Evolutionary conservation across 2,888 invertebrate species (phyloP).

Genomic region (Hypolimnas misippus): DNA sequence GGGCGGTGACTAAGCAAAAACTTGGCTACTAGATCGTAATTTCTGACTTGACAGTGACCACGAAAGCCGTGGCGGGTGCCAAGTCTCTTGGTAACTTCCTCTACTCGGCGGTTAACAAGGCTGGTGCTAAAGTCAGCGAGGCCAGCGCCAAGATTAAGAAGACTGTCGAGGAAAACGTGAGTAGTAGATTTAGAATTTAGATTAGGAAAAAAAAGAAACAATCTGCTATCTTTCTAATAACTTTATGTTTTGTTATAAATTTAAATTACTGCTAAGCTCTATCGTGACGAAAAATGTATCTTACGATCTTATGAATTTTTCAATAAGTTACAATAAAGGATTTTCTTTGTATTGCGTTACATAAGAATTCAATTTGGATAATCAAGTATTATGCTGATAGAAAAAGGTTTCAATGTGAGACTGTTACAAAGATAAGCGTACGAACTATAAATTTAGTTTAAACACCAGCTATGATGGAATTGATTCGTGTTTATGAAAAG

Average conservation of each 20-base stretch:
- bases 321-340: too few relatives aligned
- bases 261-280: too few relatives aligned
- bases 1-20: background rate
- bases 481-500: background rate
- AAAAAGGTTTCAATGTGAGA: background rate
- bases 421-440: background rate
- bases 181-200: constrained; percentile 60
- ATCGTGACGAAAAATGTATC: too few relatives aligned
- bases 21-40: background rate
- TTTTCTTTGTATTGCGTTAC: too few relatives aligned
- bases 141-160: constrained; percentile 97
- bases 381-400: background rate
- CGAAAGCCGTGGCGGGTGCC: constrained; percentile 94
- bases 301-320: too few relatives aligned
- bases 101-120: constrained; percentile 97
- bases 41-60: constrained; percentile 86
- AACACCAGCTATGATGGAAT: background rate
- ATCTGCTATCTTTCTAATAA: background rate
- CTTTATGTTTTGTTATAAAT: background rate
- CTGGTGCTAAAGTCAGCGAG: constrained; percentile 95
- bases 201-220: background rate
- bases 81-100: constrained; percentile 96
- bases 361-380: background rate
- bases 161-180: constrained; percentile 97
- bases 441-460: background rate